A percentile compares a stretch with the other conserved stretches of the same genome.
Conservation (phyloP, 30 jellyfish, hydroid and myxozoan genomes). For the Haliclystus octoradiatus region DNA sequence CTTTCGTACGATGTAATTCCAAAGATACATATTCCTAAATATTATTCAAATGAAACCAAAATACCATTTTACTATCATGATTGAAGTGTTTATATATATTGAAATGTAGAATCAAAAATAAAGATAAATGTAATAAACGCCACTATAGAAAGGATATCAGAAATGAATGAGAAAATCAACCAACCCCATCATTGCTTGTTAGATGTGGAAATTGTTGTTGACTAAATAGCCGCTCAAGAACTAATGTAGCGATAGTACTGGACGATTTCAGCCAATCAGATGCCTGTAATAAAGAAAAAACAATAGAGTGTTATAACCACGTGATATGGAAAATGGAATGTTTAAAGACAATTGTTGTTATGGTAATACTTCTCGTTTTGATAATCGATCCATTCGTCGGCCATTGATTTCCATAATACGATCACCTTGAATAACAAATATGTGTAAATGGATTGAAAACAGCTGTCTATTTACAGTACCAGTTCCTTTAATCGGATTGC, state of each 20-base stretch:
- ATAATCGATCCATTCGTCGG: slow-evolving; percentile 77
- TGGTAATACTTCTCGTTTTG: slow-evolving; percentile 45
- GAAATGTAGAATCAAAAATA: background rate
- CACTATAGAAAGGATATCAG: too few relatives aligned
- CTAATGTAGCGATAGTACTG: slow-evolving; percentile 63
- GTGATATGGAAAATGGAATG: background rate
- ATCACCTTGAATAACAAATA: too few relatives aligned
- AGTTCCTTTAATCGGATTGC: too few relatives aligned
- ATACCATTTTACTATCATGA: background rate
- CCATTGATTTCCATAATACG: slow-evolving; percentile 83
- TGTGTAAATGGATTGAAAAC: too few relatives aligned
- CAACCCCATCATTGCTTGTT: slow-evolving; percentile 86
- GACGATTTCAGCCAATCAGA: slow-evolving; percentile 73
- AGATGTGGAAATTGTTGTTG: slow-evolving; percentile 55
- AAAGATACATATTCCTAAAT: slow-evolving; percentile 53
- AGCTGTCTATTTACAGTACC: too few relatives aligned
- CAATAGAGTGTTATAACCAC: background rate
- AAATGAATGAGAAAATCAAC: too few relatives aligned
- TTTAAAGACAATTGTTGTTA: background rate
- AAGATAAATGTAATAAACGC: background rate
- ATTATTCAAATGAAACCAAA: background rate
- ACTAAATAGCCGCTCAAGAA: slow-evolving; percentile 52
- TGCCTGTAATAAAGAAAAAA: slow-evolving; percentile 36
- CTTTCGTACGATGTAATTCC: slow-evolving; percentile 43
- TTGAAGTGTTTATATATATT: background rate